A percentile compares a stretch with the other conserved stretches of the same genome.
Evolutionary conservation across 2,888 invertebrate species (phyloP).

Genomic region (Sialis fuliginosa): DNA sequence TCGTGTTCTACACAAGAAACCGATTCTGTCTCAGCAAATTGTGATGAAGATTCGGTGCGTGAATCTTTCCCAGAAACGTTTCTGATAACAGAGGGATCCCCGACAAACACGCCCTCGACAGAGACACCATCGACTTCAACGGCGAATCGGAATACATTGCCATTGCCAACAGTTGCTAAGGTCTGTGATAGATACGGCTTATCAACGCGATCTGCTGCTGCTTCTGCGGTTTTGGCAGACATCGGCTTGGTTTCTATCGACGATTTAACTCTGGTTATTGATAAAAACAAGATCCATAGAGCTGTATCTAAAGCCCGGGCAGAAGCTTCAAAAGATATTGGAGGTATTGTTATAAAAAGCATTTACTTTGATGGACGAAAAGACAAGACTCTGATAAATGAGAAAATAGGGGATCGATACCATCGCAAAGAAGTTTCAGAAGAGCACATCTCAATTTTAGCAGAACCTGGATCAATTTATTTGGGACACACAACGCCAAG

Average conservation of each 20-base stretch:
- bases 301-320: too few species aligned
- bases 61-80: background rate
- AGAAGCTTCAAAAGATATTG: constrained; percentile 6
- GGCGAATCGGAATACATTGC: constrained; percentile 1
- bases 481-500: too few species aligned
- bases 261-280: too few species aligned
- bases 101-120: background rate
- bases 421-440: too few species aligned
- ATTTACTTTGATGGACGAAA: too few species aligned
- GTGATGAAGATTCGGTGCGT: background rate
- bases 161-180: constrained; percentile 3
- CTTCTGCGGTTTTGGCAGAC: constrained; percentile 8
- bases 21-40: background rate
- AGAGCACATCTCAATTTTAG: too few species aligned
- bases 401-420: too few species aligned
- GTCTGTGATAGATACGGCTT: constrained; percentile 8
- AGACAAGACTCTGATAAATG: too few species aligned
- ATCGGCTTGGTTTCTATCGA: constrained; percentile 10
- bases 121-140: background rate
- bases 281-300: too few species aligned
- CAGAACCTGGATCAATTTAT: too few species aligned
- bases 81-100: background rate
- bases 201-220: constrained; percentile 9
- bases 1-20: too few species aligned
- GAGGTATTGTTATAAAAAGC: constrained; percentile 9